Percentiles rank a stretch among this genome's conserved stretches.
phyloP scores from a whole-genome alignment of 2,797 vertebrate species.

The Nothura maculosa region DNA sequence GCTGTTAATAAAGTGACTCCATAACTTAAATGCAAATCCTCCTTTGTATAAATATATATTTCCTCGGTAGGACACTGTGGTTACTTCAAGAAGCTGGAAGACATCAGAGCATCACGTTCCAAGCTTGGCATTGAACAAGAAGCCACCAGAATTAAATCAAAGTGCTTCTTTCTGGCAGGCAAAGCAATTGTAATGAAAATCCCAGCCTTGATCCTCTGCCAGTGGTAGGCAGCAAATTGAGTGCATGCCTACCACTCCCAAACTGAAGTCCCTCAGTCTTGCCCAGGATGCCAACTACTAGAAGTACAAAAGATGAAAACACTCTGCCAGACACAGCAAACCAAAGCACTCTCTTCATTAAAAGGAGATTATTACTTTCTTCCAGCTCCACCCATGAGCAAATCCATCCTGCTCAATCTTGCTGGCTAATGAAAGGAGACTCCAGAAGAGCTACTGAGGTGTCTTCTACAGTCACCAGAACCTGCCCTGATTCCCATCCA shows the following conservation, averaged over 20 bases:
- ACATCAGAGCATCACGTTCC: constrained; percentile 58
- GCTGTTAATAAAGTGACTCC: constrained; percentile 12
- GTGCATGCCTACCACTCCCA: constrained; percentile 61
- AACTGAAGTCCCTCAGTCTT: constrained; percentile 15
- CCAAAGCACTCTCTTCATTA: constrained; percentile 32
- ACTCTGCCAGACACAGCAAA: constrained; percentile 52
- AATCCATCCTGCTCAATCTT: background rate
- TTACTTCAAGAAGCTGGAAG: constrained; percentile 67
- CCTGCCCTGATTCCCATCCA: background rate
- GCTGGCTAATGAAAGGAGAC: background rate
- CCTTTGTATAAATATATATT: constrained; percentile 42
- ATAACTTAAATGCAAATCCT: background rate
- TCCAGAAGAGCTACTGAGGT: constrained; percentile 15
- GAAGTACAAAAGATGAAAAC: constrained; percentile 45
- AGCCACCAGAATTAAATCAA: constrained; percentile 72
- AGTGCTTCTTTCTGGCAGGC: constrained; percentile 67
- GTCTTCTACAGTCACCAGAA: background rate
- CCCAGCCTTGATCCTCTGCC: constrained; percentile 62
- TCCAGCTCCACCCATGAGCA: constrained; percentile 34
- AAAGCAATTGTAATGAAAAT: constrained; percentile 64
- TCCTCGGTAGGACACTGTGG: constrained; percentile 44
- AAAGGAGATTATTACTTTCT: constrained; percentile 29
- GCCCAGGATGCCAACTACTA: constrained; percentile 14
- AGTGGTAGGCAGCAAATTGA: constrained; percentile 53
- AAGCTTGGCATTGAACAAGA: constrained; percentile 65